These are phyloP conservation scores for Suncus etruscus DNA, from an alignment of 2,113 vertebrate genomes.

Conservation along the genomic window DNA sequence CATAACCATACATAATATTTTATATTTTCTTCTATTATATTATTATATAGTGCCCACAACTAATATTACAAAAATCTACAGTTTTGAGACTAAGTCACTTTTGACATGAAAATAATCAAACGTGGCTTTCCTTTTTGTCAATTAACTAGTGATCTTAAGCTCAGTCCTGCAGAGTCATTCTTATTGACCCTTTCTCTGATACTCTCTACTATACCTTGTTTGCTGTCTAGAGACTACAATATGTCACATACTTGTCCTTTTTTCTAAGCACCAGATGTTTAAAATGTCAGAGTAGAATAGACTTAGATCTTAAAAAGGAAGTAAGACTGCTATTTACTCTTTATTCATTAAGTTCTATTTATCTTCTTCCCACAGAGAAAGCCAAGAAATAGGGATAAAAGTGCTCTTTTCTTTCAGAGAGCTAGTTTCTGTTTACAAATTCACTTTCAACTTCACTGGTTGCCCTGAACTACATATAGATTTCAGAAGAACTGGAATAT, in stretches of 20 bases:
- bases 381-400: neutral
- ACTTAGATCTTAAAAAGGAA: constrained; percentile 15
- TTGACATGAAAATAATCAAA: neutral
- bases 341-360: neutral
- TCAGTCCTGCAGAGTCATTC: neutral
- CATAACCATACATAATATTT: constrained; percentile 19
- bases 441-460: neutral
- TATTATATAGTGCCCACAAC: neutral
- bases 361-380: neutral
- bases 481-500: neutral
- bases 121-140: no score
- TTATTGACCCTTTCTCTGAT: neutral
- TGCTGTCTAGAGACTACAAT: neutral
- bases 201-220: neutral
- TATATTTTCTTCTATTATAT: neutral
- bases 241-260: neutral
- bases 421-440: constrained; percentile 34
- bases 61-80: neutral
- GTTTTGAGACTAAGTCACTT: constrained; percentile 20
- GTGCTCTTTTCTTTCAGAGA: neutral
- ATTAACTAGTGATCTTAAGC: neutral
- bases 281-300: neutral
- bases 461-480: constrained; percentile 3
- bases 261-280: neutral
- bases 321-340: neutral